These are phyloP conservation scores for Anabacerthia variegaticeps DNA, from an alignment of 2,797 vertebrate species.

Conservation along the genomic window DNA sequence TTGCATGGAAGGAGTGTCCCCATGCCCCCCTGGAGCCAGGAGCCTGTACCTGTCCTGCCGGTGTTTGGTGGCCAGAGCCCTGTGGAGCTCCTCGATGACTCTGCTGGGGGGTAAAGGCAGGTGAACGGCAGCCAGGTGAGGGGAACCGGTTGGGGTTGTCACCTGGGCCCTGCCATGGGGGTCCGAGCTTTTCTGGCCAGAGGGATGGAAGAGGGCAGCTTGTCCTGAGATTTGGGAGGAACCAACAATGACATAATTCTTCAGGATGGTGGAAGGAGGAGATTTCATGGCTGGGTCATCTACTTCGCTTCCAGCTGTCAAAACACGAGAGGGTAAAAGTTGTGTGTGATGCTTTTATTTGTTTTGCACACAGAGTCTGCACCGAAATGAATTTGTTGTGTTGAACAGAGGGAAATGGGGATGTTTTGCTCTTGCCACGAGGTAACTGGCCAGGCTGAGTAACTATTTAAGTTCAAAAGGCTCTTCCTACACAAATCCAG, in stretches of 20 bases:
- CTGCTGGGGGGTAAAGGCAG: slow-evolving; percentile 95
- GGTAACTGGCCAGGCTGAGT: background rate
- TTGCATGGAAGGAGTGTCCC: background rate
- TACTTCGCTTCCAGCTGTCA: slow-evolving; percentile 47
- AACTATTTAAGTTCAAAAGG: background rate
- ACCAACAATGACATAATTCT: slow-evolving; percentile 77
- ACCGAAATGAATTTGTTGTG: background rate
- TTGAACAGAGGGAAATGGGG: background rate
- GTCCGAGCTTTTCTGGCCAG: slow-evolving; percentile 71
- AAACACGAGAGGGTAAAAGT: background rate
- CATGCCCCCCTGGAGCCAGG: background rate
- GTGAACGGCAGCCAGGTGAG: slow-evolving; percentile 87
- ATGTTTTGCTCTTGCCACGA: background rate
- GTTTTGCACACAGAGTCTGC: background rate
- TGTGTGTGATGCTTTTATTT: background rate
- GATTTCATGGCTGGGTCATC: slow-evolving; percentile 63
- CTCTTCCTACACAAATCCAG: background rate
- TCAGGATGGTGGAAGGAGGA: slow-evolving; percentile 71
- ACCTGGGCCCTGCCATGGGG: slow-evolving; percentile 81
- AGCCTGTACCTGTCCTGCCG: slow-evolving; percentile 88
- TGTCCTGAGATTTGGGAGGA: slow-evolving; percentile 76
- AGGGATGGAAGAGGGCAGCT: slow-evolving; percentile 75
- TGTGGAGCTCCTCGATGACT: slow-evolving; percentile 95
- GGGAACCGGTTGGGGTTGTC: slow-evolving; percentile 85
- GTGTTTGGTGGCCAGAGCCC: slow-evolving; percentile 94